Conservation (phyloP, 2,113 vertebrate species). For the Festucalex cinctus region DNA sequence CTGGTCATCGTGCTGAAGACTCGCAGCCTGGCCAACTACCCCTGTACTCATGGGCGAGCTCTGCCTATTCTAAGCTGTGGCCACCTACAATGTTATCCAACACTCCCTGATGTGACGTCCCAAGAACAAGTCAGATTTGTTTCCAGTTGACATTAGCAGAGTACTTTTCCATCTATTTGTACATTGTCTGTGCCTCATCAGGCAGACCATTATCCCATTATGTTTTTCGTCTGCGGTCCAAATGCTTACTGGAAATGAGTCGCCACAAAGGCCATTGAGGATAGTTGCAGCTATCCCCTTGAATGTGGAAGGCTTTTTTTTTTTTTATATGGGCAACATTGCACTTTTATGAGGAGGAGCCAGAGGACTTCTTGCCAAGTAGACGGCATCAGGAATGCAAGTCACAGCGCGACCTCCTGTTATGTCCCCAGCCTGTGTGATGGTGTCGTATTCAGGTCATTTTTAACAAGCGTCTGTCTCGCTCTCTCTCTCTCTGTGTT, state of each 20-base stretch:
- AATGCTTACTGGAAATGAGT: constrained; percentile 71
- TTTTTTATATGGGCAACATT: constrained; percentile 26
- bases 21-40: constrained; percentile 46
- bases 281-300: constrained; percentile 61
- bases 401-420: constrained; percentile 64
- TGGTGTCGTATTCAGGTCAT: constrained; percentile 69
- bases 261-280: constrained; percentile 54
- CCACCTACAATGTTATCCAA: constrained; percentile 38
- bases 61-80: constrained; percentile 21
- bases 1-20: constrained; percentile 63
- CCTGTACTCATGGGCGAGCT: constrained; percentile 54
- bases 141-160: constrained; percentile 56
- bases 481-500: constrained; percentile 61
- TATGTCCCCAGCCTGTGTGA: constrained; percentile 55
- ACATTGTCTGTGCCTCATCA: constrained; percentile 69
- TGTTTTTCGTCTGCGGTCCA: constrained; percentile 68
- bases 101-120: constrained; percentile 22
- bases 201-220: constrained; percentile 70
- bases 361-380: constrained; percentile 42
- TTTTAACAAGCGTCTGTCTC: constrained; percentile 70
- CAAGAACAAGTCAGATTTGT: not conserved
- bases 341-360: constrained; percentile 31
- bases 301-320: constrained; percentile 36
- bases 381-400: constrained; percentile 58
- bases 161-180: constrained; percentile 66